Conservation (phyloP, 2,888 invertebrate genomes). For the Callimorpha dominula region DNA sequence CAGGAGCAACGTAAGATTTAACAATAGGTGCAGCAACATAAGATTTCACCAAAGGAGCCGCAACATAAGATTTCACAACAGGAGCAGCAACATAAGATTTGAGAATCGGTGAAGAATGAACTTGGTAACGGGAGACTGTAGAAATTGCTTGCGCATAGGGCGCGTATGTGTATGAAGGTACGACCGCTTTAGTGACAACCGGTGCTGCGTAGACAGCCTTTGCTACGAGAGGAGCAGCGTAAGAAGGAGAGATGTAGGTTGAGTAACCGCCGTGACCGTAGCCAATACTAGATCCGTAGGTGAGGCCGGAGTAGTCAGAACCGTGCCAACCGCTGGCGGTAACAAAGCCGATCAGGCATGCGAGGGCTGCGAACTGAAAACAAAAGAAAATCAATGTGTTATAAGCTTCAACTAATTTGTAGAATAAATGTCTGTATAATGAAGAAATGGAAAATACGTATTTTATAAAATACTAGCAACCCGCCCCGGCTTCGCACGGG, state of each 20-base stretch:
- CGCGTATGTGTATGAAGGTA: slow-evolving; percentile 49
- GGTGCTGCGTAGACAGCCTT: slow-evolving; percentile 54
- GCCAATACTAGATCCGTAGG: slow-evolving; percentile 49
- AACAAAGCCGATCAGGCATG: slow-evolving; percentile 65
- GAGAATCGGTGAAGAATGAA: slow-evolving; percentile 60
- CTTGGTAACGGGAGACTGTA: slow-evolving; percentile 65
- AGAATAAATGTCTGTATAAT: no score
- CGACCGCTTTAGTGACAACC: slow-evolving; percentile 52
- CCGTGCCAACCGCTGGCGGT: slow-evolving; percentile 64
- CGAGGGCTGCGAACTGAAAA: slow-evolving; percentile 63
- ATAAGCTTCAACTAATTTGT: no score
- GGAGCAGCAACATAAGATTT: slow-evolving; percentile 53
- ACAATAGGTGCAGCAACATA: slow-evolving; percentile 35
- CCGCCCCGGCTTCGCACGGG: no score
- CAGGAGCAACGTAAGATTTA: slow-evolving; percentile 44
- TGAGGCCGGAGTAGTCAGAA: slow-evolving; percentile 49
- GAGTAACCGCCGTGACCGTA: slow-evolving; percentile 55
- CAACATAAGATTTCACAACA: slow-evolving; percentile 19
- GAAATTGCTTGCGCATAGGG: slow-evolving; percentile 63
- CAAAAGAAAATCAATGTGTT: slow-evolving; percentile 4
- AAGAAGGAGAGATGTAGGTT: slow-evolving; percentile 51
- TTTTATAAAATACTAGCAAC: no score
- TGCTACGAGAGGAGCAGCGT: slow-evolving; percentile 52
- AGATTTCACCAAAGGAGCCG: slow-evolving; percentile 36
- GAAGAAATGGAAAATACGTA: no score